Evolutionary conservation across 2,888 invertebrate species (phyloP), one percentile per base, ranked within the genome.

Genomic region (Eucera pruinosa): DNA sequence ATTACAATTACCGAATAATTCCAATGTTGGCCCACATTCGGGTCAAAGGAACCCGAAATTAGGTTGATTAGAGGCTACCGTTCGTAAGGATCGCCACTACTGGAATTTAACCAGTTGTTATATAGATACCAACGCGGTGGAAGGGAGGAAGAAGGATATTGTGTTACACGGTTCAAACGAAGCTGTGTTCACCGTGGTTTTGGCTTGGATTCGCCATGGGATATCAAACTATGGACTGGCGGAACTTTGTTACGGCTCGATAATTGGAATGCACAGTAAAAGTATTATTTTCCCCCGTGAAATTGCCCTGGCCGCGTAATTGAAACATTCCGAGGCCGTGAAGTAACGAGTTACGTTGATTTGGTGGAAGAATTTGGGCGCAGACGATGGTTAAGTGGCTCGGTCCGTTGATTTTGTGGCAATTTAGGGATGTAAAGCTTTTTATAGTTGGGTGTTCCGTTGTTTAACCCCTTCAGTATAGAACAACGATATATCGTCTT

Each of bases 11-110:
- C 90, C 88, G 85, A 92, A 91, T 91, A 92, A 92, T 91, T 91
- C 87, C 88, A 88, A 88, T 87, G 90, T 88, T 89, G 89, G 87
- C 84, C 88, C 86, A 88, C 86, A 88, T 88, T 87, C 50, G 88
- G 87, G 83, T 81, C 74, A 86, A 84, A 86, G 87, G 80, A 91
- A 90, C 91, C 92, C 83, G 84, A 87, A 92, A 92, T 92, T 92
- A 92, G 90, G 86, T 89, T 91, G 92, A 92, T 92, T 92, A 92
- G 92, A 90, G 92, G 92, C 92, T 92, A 92, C 92, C 90, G 92
- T 92, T 91, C 89, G 89, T 89, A 89, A 89, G 89, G 89, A 90
- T 89, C 83, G 86, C 90, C 87, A 92, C 92, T 92, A 92, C 92
- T 91, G 92, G 92, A 92, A 92, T 92, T 92, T 88, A 89, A 90